phyloP scores from a whole-genome alignment of 2,797 vertebrate species.

The Enteromius afrohamiltoni region DNA sequence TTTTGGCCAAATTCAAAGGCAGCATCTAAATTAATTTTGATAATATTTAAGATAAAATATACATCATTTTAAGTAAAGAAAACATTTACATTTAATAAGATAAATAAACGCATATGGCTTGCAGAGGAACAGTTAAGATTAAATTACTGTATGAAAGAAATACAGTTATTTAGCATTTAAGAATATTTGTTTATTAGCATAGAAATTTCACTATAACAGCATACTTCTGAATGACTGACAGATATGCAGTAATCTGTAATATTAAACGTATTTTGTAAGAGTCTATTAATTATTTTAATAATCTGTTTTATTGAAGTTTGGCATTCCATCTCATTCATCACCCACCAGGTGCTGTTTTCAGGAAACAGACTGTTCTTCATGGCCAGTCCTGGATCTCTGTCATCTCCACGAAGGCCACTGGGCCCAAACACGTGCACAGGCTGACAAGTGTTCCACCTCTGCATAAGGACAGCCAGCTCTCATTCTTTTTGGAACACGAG shows the following conservation, averaged over 20 bases:
- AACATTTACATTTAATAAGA: too few species aligned
- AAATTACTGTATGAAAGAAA: background rate
- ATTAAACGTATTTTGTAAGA: background rate
- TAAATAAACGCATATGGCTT: background rate
- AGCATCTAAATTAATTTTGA: background rate
- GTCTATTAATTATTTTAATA: background rate
- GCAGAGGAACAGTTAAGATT: background rate
- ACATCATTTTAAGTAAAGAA: background rate
- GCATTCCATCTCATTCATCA: conserved; percentile 17
- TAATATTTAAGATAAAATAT: background rate
- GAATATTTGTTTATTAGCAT: background rate
- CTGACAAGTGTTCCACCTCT: conserved; percentile 46
- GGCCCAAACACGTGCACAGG: conserved; percentile 40
- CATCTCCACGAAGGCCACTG: conserved; percentile 31
- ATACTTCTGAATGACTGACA: background rate
- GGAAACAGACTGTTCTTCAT: conserved; percentile 29
- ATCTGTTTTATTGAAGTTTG: background rate
- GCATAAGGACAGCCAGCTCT: conserved; percentile 41
- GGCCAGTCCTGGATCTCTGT: conserved; percentile 32
- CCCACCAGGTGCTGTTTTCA: conserved; percentile 31
- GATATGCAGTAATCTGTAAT: background rate
- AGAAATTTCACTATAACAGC: background rate
- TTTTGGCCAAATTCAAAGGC: background rate
- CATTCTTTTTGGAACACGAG: conserved; percentile 54
- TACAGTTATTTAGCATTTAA: background rate